Evolutionary conservation across 2,888 invertebrate species (phyloP), one percentile per base, ranked within the genome.

Genomic region (Drosophila limbata): DNA sequence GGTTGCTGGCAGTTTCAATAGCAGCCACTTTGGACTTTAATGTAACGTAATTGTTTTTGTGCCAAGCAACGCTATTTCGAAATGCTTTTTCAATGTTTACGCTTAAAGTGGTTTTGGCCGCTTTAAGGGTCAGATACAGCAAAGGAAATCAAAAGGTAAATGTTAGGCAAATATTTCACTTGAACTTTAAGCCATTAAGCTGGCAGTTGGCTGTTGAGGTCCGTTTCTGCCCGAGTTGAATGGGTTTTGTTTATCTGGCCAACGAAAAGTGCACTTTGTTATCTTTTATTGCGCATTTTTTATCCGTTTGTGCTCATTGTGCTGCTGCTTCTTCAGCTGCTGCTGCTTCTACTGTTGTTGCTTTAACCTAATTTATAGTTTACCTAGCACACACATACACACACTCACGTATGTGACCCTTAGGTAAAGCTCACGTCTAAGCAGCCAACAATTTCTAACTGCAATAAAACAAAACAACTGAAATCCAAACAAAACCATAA

Each of bases 211-310:
- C 33, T 35, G 37, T 52, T 25, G 21, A 15, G 52, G 53, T 53
- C 28, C 40, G 42, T 19, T 55, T 37, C 40, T 53, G 64, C 33
- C 45, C 40, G 71, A 39, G 28, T 48, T 13, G 55, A 65, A 65
- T 59, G 48, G 47, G 44, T 55, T 61, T 60, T 79, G 65, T 73
- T 81, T 88, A 84, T 88, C 84, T 84, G 79, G 61, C 83, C 61
- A 72, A 79, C 84, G 82, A 81, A 88, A 85, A 85, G 86, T 86
- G 89, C 89, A 89, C 86, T 86, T 86, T 86, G 89, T 89, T 86
- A 89, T 86, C 85, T 89, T 86, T 89, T 86, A 86, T 89, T 86
- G 85, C 85, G 88, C 86, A 88, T 88, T 85, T 85, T 80, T 84
- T 69, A 63, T 67, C 57, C 60, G 53, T 70, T 77, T 68, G 64